Percentiles rank a stretch among this genome's conserved stretches.
Conservation (phyloP, 2,888 invertebrate genomes). For the Esperia sulphurella region DNA sequence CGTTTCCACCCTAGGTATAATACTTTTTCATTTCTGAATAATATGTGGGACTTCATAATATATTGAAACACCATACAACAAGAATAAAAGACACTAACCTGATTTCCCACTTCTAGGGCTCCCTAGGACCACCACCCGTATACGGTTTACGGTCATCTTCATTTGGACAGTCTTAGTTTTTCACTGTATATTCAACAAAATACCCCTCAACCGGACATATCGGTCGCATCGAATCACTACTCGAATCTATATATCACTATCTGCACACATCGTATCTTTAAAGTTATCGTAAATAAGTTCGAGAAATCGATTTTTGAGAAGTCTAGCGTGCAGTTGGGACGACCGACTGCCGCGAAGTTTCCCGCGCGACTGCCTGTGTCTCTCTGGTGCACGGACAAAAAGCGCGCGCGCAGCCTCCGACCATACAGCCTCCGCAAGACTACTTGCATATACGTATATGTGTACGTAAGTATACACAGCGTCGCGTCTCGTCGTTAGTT, state of each 20-base stretch:
- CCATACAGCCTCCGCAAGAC: constrained; percentile 50
- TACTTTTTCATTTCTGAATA: too few species aligned
- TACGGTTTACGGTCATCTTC: constrained; percentile 88
- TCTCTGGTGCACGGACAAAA: constrained; percentile 43
- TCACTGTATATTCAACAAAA: constrained; percentile 38
- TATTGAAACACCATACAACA: too few species aligned
- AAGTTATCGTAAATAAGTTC: constrained; percentile 69
- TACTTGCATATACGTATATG: neutral
- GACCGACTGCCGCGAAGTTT: constrained; percentile 58
- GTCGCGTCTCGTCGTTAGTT: too few species aligned
- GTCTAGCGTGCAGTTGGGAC: constrained; percentile 21
- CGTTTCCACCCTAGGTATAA: too few species aligned
- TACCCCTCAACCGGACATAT: constrained; percentile 46
- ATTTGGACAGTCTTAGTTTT: constrained; percentile 60
- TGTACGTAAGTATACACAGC: neutral
- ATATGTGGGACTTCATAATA: too few species aligned
- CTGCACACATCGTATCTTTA: constrained; percentile 35
- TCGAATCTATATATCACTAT: constrained; percentile 40
- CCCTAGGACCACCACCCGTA: constrained; percentile 89
- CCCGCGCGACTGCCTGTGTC: constrained; percentile 63
- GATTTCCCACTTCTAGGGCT: constrained; percentile 88
- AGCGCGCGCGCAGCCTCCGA: constrained; percentile 35
- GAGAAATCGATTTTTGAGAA: constrained; percentile 31
- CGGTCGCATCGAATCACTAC: constrained; percentile 33
- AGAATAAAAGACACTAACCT: constrained; percentile 79